These are phyloP conservation scores for Noturus placidus DNA, from an alignment of 2,113 vertebrate species.

Conservation along the genomic window DNA sequence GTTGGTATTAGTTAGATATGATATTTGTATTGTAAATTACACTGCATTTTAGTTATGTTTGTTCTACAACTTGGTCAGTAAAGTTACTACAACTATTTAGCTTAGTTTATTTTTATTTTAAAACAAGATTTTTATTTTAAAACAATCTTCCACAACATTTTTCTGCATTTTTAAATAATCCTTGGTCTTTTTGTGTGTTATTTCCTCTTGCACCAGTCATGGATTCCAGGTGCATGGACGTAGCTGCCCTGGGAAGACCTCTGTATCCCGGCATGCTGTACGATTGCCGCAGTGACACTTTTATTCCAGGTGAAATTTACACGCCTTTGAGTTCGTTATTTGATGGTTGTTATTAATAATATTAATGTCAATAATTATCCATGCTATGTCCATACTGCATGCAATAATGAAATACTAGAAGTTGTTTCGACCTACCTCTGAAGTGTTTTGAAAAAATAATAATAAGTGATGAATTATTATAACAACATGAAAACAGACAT, in stretches of 20 bases:
- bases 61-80: too few species aligned
- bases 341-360: neutral
- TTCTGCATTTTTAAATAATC: neutral
- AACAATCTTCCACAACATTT: too few species aligned
- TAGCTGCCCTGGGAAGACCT: neutral
- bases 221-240: neutral
- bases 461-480: neutral
- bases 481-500: too few species aligned
- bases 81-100: too few species aligned
- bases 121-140: too few species aligned
- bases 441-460: neutral
- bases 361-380: neutral
- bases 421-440: neutral
- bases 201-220: neutral
- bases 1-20: too few species aligned
- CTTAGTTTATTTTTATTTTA: too few species aligned
- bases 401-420: neutral
- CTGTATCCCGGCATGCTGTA: conserved; percentile 1
- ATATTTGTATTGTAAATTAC: too few species aligned
- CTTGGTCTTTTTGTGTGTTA: neutral
- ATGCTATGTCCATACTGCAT: neutral
- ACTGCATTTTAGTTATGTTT: too few species aligned
- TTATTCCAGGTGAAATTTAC: neutral
- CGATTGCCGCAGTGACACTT: neutral
- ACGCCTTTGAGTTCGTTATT: neutral